phyloP scores from a whole-genome alignment of 2,888 invertebrate species.

The Synanthedon andrenaeformis region DNA sequence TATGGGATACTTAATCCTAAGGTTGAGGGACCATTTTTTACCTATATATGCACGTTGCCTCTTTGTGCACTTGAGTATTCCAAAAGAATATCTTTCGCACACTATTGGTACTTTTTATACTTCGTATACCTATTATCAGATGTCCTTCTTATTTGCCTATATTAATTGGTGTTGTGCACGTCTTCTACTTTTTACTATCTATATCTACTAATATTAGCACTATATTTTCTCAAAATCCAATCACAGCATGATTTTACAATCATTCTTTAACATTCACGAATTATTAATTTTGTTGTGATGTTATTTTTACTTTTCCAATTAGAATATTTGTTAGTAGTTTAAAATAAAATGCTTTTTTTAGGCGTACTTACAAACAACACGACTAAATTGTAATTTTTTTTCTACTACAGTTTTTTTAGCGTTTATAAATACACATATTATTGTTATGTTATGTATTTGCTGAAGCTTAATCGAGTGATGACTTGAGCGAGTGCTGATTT shows the following conservation, averaged over 20 bases:
- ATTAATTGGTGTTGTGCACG: conserved; percentile 3
- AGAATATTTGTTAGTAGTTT: no score
- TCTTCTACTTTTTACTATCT: neutral
- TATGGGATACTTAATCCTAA: conserved; percentile 37
- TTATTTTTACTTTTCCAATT: neutral
- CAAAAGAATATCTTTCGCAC: neutral
- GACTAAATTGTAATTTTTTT: neutral
- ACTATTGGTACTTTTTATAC: conserved; percentile 1
- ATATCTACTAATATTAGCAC: neutral
- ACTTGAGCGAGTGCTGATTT: neutral
- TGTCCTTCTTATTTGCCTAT: conserved; percentile 10
- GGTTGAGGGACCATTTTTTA: conserved; percentile 4
- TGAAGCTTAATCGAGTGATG: neutral
- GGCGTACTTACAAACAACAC: conserved; percentile 10
- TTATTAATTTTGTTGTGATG: conserved; percentile 1
- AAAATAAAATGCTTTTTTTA: neutral
- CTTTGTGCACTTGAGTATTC: neutral
- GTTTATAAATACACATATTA: neutral
- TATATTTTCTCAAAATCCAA: conserved; percentile 1
- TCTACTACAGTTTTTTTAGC: neutral
- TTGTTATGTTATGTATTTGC: neutral
- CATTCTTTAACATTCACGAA: conserved; percentile 6
- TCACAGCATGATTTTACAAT: conserved; percentile 9
- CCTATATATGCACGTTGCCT: conserved; percentile 23
- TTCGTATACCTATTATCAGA: neutral